These are phyloP conservation scores for Mobula birostris DNA, from an alignment of 2,113 vertebrate genomes.

Conservation along the genomic window DNA sequence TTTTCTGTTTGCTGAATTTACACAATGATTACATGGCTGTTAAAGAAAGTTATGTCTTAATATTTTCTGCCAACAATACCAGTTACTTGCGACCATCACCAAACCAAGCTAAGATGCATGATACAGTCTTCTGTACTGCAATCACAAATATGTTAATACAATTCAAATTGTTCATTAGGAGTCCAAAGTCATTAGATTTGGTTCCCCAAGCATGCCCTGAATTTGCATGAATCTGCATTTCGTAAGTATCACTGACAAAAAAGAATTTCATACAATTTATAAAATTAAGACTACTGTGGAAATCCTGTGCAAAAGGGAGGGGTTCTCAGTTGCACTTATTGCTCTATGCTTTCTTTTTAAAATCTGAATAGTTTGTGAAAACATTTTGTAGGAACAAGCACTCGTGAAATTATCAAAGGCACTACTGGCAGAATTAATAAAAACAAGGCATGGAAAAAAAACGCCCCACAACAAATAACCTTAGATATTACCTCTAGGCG, in stretches of 20 bases:
- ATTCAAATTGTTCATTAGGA: constrained; percentile 60
- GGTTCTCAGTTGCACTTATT: constrained; percentile 67
- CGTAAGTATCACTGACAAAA: constrained; percentile 78
- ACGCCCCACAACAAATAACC: constrained; percentile 57
- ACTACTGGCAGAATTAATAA: constrained; percentile 86
- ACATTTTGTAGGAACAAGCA: constrained; percentile 59
- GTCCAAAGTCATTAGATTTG: constrained; percentile 63
- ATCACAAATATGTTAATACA: constrained; percentile 52
- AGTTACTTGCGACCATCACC: constrained; percentile 72
- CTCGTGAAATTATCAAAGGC: constrained; percentile 89
- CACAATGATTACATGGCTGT: constrained; percentile 57
- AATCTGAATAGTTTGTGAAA: constrained; percentile 51
- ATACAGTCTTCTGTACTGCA: constrained; percentile 49
- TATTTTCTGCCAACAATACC: constrained; percentile 68
- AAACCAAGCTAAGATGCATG: constrained; percentile 53
- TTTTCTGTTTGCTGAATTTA: constrained; percentile 98
- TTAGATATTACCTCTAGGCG: constrained; percentile 68
- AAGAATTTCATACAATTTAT: constrained; percentile 90
- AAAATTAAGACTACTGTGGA: constrained; percentile 61
- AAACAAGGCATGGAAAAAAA: constrained; percentile 59
- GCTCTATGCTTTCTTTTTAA: constrained; percentile 58
- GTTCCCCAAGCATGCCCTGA: constrained; percentile 72
- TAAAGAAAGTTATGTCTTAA: constrained; percentile 58
- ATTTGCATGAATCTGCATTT: constrained; percentile 61
- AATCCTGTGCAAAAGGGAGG: constrained; percentile 55